Base-by-base conservation (phyloP, 2,888 invertebrate genomes). In the Metopia argyrocephala region DNA sequence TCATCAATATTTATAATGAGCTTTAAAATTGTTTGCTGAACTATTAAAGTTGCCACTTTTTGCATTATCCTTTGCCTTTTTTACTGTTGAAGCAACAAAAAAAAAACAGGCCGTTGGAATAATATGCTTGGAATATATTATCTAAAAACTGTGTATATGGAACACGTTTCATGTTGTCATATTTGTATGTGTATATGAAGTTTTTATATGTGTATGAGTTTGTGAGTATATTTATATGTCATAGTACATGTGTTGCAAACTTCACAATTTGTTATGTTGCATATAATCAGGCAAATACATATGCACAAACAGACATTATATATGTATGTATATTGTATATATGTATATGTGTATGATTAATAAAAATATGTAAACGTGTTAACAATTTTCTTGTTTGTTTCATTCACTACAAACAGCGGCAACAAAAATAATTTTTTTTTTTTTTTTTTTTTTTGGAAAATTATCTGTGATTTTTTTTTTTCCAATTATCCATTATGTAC, bases 21-120 rank as follows among this genome's bases (percentile, higher is more conserved):
- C 68, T 74, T 76, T 69, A 74, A 74, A 68, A 59, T 68, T 64
- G 27, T 56, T 64, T 59, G 68, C 62, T 62, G 62, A 73, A 73
- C 66, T 68, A 56, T 57, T 69, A 28, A 50, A 52, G 68, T 38
- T 48, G 27, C 18, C 18, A 21, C 57, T 45, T 61, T 73, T 31
- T 20, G 5, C 2, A 12, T 1, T 15, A 3, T 38, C 38, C 9
- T 31, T 38, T 38, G 6, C 3, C 9, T 38, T 38, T 38, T 38
- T n/a, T n/a, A n/a, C n/a, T n/a, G n/a, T n/a, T n/a, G n/a, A n/a
- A n/a, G n/a, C n/a, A n/a, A n/a, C n/a, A n/a, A n/a, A n/a, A n/a
- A n/a, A n/a, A n/a, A n/a, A n/a, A n/a, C n/a, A n/a, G n/a, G n/a
- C n/a, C n/a, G n/a, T n/a, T n/a, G n/a, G n/a, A n/a, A n/a, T n/a